Evolutionary conservation across 2,888 invertebrate species (phyloP).

Genomic region (Drosophila hamatofila): DNA sequence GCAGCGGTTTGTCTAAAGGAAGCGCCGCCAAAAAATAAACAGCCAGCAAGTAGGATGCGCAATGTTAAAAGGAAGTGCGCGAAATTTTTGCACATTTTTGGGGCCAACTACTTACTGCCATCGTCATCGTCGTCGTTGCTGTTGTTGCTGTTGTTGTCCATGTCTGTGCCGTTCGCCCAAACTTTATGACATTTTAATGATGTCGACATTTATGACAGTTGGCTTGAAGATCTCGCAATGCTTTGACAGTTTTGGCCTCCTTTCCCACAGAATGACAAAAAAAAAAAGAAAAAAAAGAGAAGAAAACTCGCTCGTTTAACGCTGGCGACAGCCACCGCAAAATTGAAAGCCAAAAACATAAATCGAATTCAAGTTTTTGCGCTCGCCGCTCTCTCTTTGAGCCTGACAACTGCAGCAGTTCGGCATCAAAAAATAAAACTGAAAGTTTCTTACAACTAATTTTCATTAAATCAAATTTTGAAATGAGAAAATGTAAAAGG

Average conservation of each 20-base stretch:
- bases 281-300: not conserved
- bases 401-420: conserved; percentile 46
- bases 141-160: conserved; percentile 5
- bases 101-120: conserved; percentile 27
- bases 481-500: not conserved
- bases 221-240: conserved; percentile 66
- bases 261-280: conserved; percentile 28
- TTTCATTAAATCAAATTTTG: conserved; percentile 7
- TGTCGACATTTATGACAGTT: conserved; percentile 76
- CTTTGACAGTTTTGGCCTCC: conserved; percentile 59
- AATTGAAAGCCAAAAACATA: conserved; percentile 44
- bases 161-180: conserved; percentile 26
- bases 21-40: conserved; percentile 67
- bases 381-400: not conserved
- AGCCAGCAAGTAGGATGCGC: conserved; percentile 67
- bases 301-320: conserved; percentile 33
- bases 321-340: conserved; percentile 31
- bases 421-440: not conserved
- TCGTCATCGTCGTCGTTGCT: not conserved
- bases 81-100: conserved; percentile 72
- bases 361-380: conserved; percentile 27
- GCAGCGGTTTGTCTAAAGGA: conserved; percentile 74
- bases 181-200: conserved; percentile 77
- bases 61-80: conserved; percentile 74
- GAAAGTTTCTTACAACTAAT: conserved; percentile 41